phyloP scores from a whole-genome alignment of 2,888 invertebrate species.

The Girardia tigrina region DNA sequence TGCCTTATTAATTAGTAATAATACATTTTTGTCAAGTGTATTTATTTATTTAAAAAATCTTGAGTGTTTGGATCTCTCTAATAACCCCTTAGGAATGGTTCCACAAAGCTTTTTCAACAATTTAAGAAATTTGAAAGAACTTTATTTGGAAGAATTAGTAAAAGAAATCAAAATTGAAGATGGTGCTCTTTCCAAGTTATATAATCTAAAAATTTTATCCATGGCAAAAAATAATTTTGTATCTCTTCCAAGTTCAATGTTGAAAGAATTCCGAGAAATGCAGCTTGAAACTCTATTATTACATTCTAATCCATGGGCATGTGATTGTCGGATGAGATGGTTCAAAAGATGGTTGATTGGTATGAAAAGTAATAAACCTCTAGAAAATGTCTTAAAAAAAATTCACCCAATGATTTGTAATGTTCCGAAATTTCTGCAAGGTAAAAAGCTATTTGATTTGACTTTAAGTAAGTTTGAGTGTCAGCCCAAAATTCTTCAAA shows the following conservation, averaged over 20 bases:
- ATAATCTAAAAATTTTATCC: not conserved
- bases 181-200: not conserved
- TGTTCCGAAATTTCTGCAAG: not conserved
- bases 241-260: not conserved
- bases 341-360: not conserved
- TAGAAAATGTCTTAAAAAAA: not conserved
- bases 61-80: not conserved
- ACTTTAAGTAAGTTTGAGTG: not conserved
- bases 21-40: constrained; percentile 9
- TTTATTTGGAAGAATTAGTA: not conserved
- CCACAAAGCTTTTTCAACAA: not conserved
- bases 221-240: constrained; percentile 1
- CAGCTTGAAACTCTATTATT: not conserved
- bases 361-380: not conserved
- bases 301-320: constrained; percentile 10
- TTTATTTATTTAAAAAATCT: not conserved
- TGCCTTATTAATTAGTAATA: not conserved
- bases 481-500: not conserved
- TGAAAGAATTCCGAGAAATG: not conserved
- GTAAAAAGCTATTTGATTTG: not conserved
- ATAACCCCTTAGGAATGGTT: not conserved
- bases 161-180: not conserved
- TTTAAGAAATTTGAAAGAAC: not conserved
- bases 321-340: constrained; percentile 12
- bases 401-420: constrained; percentile 13